phyloP scores from a whole-genome alignment of 2,888 invertebrate genomes.

The Mythimna pallens region DNA sequence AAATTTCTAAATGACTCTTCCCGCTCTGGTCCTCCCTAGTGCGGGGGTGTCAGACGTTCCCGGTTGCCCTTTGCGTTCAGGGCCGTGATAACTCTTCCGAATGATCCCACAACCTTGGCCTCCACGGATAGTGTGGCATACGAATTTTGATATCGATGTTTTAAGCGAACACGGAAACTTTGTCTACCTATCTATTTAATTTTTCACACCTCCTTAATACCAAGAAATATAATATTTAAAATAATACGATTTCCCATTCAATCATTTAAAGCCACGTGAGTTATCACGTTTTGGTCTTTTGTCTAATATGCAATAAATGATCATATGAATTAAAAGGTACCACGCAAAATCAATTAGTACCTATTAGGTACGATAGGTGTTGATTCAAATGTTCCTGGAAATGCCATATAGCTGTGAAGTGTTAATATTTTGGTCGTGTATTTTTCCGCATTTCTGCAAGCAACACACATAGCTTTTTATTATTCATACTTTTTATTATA shows the following conservation, averaged over 20 bases:
- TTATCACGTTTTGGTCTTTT: slow-evolving; percentile 16
- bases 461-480: too few relatives aligned
- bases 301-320: slow-evolving; percentile 39
- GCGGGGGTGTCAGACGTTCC: too few relatives aligned
- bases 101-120: too few relatives aligned
- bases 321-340: slow-evolving; percentile 29
- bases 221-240: slow-evolving; percentile 13
- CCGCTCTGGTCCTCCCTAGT: too few relatives aligned
- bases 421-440: not conserved
- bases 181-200: not conserved
- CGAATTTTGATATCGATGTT: not conserved
- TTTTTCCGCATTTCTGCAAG: not conserved
- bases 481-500: too few relatives aligned
- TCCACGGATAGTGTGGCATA: not conserved
- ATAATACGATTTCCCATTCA: not conserved
- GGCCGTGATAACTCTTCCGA: too few relatives aligned
- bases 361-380: slow-evolving; percentile 3
- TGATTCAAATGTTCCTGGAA: slow-evolving; percentile 22
- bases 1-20: too few relatives aligned
- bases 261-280: slow-evolving; percentile 9
- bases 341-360: slow-evolving; percentile 29
- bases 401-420: not conserved
- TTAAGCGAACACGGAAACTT: not conserved
- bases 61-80: too few relatives aligned
- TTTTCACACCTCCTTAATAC: not conserved